Conservation (phyloP, 23 tunicate genomes). For the Clavelina lepadiformis region DNA sequence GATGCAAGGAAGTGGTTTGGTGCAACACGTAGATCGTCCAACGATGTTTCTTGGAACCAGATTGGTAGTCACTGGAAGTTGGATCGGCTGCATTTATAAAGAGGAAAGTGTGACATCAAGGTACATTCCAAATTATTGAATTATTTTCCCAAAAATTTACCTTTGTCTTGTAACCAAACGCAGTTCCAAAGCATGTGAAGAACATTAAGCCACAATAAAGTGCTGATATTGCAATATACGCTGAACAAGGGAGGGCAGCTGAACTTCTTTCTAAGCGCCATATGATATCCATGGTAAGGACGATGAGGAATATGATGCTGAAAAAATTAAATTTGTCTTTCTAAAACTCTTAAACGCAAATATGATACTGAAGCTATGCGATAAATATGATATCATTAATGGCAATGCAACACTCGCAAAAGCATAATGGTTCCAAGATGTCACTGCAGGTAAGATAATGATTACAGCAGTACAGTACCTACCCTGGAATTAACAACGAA, state of each 20-base stretch:
- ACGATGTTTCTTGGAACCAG: conserved; percentile 67
- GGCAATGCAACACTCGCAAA: no score
- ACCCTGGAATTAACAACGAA: conserved; percentile 62
- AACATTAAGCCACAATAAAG: no score
- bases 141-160: neutral
- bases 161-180: conserved; percentile 60
- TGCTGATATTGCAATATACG: no score
- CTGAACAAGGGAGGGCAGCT: conserved; percentile 57
- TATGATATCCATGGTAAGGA: conserved; percentile 59
- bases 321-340: conserved; percentile 3
- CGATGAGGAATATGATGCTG: conserved; percentile 43
- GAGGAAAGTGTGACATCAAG: no score
- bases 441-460: no score
- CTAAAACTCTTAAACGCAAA: no score
- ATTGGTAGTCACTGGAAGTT: conserved; percentile 70
- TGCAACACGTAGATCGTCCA: conserved; percentile 37
- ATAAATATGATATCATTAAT: no score
- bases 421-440: no score
- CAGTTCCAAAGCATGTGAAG: conserved; percentile 61
- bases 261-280: conserved; percentile 50
- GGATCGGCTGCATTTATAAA: conserved; percentile 38
- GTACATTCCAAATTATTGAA: no score
- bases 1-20: conserved; percentile 69
- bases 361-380: no score
- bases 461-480: no score